phyloP scores from a whole-genome alignment of 2,888 invertebrate species.

The Lepidocyrtoides sp. region DNA sequence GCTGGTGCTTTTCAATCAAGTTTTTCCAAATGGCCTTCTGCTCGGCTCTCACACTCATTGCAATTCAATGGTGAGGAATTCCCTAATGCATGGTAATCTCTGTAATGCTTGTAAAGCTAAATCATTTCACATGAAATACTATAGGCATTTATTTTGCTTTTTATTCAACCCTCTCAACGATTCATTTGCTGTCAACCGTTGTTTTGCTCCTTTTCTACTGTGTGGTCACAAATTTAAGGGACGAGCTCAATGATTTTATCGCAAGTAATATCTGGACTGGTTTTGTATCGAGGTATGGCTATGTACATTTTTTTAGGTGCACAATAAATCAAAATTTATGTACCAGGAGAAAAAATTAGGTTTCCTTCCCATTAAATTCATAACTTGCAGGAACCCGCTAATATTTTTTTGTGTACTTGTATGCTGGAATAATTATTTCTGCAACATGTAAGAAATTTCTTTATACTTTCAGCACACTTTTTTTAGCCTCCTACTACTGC shows the following conservation, averaged over 20 bases:
- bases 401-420: neutral
- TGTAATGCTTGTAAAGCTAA: neutral
- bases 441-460: too few relatives aligned
- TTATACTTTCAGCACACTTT: constrained; percentile 25
- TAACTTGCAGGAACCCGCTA: neutral
- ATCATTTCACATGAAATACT: neutral
- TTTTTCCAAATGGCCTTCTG: constrained; percentile 76
- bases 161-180: too few relatives aligned
- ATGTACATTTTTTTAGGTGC: too few relatives aligned
- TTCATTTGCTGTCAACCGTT: too few relatives aligned
- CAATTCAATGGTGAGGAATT: constrained; percentile 70
- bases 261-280: constrained; percentile 64
- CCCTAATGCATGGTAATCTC: neutral
- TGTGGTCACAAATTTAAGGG: constrained; percentile 38
- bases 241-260: constrained; percentile 64
- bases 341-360: neutral
- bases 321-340: neutral
- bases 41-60: constrained; percentile 62
- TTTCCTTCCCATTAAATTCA: neutral
- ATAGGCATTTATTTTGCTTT: neutral
- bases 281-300: constrained; percentile 69
- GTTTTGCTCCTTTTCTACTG: neutral
- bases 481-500: constrained; percentile 51
- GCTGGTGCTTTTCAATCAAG: constrained; percentile 76
- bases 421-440: neutral